Evolutionary conservation across 2,888 invertebrate species (phyloP), one percentile per base, ranked within the genome.

Genomic region (Formica aserva): DNA sequence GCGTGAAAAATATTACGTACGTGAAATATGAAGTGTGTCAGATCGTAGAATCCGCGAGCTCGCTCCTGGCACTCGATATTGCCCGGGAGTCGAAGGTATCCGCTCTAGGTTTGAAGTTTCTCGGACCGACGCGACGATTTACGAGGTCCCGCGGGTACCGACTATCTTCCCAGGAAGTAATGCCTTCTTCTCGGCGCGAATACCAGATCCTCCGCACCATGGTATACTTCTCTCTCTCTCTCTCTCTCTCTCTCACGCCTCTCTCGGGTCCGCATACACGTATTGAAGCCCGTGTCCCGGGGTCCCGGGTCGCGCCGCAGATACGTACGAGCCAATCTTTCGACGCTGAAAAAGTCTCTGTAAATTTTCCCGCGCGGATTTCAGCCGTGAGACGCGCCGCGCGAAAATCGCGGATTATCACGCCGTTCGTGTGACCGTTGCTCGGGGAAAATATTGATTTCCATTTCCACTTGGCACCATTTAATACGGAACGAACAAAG

Each of bases 131-230:
- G 80, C 87, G 78, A 89, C 92, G 92, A 94, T 94, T 94, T 94
- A 94, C 94, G 94, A 94, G 94, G 92, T 94, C 93, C 92, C 92
- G 85, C 74, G 93, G 91, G 94, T 92, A 91, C 91, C 88, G 91
- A 91, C 94, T 94, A 94, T 94, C 93, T 93, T 92, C 89, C 90
- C 89, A 86, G 92, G 88, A 93, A 93, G 93, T 93, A 93, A 94
- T 92, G 91, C 92, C 92, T 91, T 92, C 92, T 92, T 91, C 92
- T 88, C 90, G 87, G 88, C 75, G 86, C 89, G 90, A 90, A 90
- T 90, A 90, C 90, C 88, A 86, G 91, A 90, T 90, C 78, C 62
- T 75, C 75, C 45, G 32, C n/a, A 41, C 13, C 41, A 41, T 65
- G 85, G 89, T 88, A 85, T 77, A 48, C 26, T 9, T 62, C 52